Evolutionary conservation across 2,888 invertebrate genomes (phyloP).

Genomic region (Phaonia tiefii): DNA sequence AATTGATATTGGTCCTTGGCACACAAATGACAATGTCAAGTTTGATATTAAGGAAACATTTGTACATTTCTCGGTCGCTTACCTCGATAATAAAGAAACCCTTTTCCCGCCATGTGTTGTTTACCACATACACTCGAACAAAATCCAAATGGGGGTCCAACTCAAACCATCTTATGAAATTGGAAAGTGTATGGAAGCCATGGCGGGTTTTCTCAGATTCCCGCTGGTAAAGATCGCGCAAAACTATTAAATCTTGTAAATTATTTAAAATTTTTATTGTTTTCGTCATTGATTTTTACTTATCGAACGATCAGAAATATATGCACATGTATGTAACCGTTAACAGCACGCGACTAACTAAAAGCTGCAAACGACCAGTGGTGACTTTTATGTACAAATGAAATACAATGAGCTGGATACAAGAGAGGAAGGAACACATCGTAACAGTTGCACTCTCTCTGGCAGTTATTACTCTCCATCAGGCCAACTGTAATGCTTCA

Average conservation of each 20-base stretch:
- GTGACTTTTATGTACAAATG: background rate
- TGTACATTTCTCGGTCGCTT: conserved; percentile 26
- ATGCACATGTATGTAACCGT: background rate
- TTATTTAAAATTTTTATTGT: conserved; percentile 46
- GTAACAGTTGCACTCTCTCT: conserved; percentile 6
- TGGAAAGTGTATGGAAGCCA: conserved; percentile 73
- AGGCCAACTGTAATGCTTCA: conserved; percentile 65
- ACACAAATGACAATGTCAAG: too few species aligned
- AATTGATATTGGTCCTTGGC: conserved; percentile 73
- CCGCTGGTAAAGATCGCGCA: conserved; percentile 48
- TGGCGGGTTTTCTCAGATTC: conserved; percentile 25
- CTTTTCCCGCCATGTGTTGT: conserved; percentile 71
- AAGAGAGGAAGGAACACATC: too few species aligned
- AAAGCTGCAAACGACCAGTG: background rate
- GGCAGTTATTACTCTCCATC: conserved; percentile 60
- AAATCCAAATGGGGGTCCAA: conserved; percentile 64
- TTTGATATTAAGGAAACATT: too few species aligned
- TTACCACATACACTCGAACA: conserved; percentile 70
- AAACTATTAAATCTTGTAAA: conserved; percentile 49
- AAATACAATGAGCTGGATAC: background rate
- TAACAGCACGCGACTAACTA: background rate
- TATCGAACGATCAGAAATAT: background rate
- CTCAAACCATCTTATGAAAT: conserved; percentile 71
- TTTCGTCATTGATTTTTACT: background rate
- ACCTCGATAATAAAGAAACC: conserved; percentile 72